These are phyloP conservation scores for Fabriciana adippe DNA, from an alignment of 2,888 invertebrate species.

Conservation along the genomic window DNA sequence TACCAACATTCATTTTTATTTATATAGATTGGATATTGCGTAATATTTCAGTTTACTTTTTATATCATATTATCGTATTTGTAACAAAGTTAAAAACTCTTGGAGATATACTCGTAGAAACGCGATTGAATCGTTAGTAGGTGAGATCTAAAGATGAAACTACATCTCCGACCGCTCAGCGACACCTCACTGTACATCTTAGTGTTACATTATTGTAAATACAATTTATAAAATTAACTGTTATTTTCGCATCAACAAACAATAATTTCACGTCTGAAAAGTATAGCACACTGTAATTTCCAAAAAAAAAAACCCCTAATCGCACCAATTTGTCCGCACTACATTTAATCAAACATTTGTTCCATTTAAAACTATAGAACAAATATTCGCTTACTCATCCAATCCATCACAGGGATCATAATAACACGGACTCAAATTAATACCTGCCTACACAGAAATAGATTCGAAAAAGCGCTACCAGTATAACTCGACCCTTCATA, in stretches of 20 bases:
- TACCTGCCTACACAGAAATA: slow-evolving; percentile 72
- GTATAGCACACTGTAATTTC: slow-evolving; percentile 9
- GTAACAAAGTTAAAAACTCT: too few relatives aligned
- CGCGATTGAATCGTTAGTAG: too few relatives aligned
- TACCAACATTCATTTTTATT: too few relatives aligned
- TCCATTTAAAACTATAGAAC: slow-evolving; percentile 48
- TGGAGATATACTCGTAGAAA: too few relatives aligned
- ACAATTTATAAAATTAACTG: neutral
- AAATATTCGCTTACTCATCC: slow-evolving; percentile 70
- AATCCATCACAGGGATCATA: slow-evolving; percentile 77
- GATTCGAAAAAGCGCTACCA: slow-evolving; percentile 61
- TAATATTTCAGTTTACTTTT: too few relatives aligned
- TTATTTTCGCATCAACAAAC: slow-evolving; percentile 10
- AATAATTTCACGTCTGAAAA: neutral
- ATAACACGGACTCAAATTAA: slow-evolving; percentile 76
- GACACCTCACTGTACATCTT: neutral
- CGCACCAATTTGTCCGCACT: slow-evolving; percentile 24
- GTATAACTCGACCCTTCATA: slow-evolving; percentile 41
- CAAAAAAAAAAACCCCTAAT: slow-evolving; percentile 12
- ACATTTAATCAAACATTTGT: slow-evolving; percentile 26
- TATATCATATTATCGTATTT: too few relatives aligned
- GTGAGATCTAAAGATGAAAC: too few relatives aligned
- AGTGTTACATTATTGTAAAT: neutral
- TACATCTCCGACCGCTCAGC: too few relatives aligned
- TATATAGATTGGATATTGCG: too few relatives aligned